Base-by-base conservation (phyloP, 2,113 vertebrate species). In the Glareola pratincola region DNA sequence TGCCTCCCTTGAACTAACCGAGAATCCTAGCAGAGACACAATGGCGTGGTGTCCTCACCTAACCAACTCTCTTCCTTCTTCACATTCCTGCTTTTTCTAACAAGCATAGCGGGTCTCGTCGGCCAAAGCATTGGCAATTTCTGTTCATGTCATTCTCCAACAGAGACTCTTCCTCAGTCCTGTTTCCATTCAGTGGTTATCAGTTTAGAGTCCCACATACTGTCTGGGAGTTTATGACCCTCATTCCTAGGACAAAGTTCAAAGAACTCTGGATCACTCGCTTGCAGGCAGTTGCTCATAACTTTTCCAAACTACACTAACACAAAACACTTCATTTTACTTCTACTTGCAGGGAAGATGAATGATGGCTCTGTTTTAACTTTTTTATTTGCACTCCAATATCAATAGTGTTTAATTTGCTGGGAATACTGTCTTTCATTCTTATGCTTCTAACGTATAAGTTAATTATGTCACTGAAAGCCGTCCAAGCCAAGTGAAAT, bases 321-420 rank as follows among this genome's bases (percentile, higher is more conserved):
- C 50, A 73, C 12, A 81, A 93, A 89, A 59, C n/a, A 53, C 66
- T 83, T 90, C 93, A 36, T 84, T 95, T 96, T 92, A 53, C 60
- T 96, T 86, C 90, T 88, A 47, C 63, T 89, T 94, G 26, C 4
- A 81, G 37, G 13, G 73, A 87, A 91, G 54, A 97, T 77, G 66
- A 88, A 68, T 88, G 24, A 47, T 79, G 54, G 22, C 88, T 75
- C 21, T 89, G 73, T 53, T 97, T 95, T 85, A 83, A 76, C 18
- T 29, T 96, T 81, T 96, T 96, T 95, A 92, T 87, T 96, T 95
- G 21, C 26, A 85, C 48, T 96, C 73, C 66, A 73, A 81, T 95
- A 79, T 79, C 84, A 96, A 86, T 95, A 96, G 74, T 24, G 29
- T 64, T 74, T 80, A 81, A 79, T 78, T 97, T 95, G 63, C 64